Percentiles rank a stretch among this genome's conserved stretches.
Evolutionary conservation across 2,113 vertebrate genomes (phyloP).

Genomic region (Numenius arquata): DNA sequence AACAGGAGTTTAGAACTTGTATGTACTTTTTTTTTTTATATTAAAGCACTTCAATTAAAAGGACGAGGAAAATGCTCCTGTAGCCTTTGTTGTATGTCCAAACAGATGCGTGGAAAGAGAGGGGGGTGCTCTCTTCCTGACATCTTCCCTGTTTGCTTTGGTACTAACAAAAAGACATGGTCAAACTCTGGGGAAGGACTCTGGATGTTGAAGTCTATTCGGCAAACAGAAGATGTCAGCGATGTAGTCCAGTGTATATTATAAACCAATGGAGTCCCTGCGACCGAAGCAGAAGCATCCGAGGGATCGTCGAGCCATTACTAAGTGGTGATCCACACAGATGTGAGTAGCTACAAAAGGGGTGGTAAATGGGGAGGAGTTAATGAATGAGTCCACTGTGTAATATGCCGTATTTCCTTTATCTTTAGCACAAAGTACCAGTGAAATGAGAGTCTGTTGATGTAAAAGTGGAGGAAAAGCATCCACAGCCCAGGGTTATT

Average conservation of each 20-base stretch:
- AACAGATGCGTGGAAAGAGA: background rate
- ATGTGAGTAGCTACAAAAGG: background rate
- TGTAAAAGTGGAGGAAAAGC: background rate
- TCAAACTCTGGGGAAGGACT: background rate
- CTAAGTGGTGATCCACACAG: background rate
- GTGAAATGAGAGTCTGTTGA: background rate
- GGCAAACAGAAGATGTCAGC: background rate
- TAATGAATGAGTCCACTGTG: background rate
- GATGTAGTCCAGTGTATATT: background rate
- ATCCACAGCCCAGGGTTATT: background rate
- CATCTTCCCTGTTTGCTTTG: background rate
- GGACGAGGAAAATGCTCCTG: background rate
- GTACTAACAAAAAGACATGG: background rate
- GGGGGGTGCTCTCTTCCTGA: background rate
- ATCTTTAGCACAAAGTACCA: background rate
- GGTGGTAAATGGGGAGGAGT: background rate
- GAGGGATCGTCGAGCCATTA: background rate
- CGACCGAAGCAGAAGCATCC: rapidly evolving
- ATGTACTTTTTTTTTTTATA: slow-evolving; percentile 37
- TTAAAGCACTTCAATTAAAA: slow-evolving; percentile 57
- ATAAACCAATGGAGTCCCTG: background rate
- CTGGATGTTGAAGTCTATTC: background rate
- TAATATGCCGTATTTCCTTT: background rate
- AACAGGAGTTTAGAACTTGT: slow-evolving; percentile 64
- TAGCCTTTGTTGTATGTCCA: background rate